Conservation (phyloP, 2,113 vertebrate species). For the Paramormyrops kingsleyae region DNA sequence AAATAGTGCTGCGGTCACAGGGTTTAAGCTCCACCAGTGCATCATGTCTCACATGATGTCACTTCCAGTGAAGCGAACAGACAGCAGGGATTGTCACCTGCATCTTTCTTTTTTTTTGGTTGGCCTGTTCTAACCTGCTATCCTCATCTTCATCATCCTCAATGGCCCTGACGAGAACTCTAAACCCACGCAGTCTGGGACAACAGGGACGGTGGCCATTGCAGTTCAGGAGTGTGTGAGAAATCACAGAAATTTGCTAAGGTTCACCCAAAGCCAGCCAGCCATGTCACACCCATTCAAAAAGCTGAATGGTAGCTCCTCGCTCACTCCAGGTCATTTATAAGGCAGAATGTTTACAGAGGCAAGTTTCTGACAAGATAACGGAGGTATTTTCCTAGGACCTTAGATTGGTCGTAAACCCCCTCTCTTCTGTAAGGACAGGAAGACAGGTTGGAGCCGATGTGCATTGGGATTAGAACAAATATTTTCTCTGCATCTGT, state of each 20-base stretch:
- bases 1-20: slow-evolving; percentile 24
- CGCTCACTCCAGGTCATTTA: not conserved
- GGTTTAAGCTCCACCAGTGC: not conserved
- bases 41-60: not conserved
- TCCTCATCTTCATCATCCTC: not conserved
- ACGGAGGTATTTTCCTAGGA: not conserved
- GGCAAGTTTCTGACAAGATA: not conserved
- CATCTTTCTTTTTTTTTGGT: not conserved
- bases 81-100: not conserved
- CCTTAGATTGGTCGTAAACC: not conserved
- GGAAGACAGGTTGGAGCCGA: not conserved
- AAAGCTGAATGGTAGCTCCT: not conserved
- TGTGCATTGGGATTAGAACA: not conserved
- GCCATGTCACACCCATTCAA: not conserved
- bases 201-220: not conserved
- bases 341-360: not conserved
- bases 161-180: not conserved
- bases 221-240: not conserved
- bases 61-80: not conserved
- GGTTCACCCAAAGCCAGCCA: not conserved
- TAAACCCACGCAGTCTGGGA: not conserved
- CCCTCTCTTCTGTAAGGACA: not conserved
- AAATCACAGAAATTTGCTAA: not conserved
- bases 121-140: not conserved
- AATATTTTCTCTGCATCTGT: not conserved